phyloP scores from a whole-genome alignment of 2,797 vertebrate species.

The Galago senegalensis region DNA sequence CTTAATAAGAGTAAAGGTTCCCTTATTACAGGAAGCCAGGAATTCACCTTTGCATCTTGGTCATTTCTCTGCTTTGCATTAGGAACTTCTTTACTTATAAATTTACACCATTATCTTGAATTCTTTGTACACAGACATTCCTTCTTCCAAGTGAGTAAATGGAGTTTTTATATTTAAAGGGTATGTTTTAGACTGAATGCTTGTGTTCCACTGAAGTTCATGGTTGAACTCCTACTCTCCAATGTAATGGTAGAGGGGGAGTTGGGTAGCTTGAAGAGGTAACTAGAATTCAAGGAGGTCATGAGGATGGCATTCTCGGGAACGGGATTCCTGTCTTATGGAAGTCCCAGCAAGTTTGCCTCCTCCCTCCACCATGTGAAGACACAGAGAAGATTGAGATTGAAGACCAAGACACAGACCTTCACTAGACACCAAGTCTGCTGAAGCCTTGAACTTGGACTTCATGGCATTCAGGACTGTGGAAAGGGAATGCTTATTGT shows the following conservation, averaged over 20 bases:
- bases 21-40: conserved; percentile 49
- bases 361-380: not conserved
- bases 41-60: conserved; percentile 20
- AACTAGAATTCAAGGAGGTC: not conserved
- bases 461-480: not conserved
- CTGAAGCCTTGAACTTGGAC: not conserved
- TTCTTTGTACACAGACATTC: not conserved
- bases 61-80: not conserved
- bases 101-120: not conserved
- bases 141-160: conserved; percentile 43
- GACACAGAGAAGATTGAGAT: not conserved
- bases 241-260: not conserved
- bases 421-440: not conserved
- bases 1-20: conserved; percentile 73
- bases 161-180: not conserved
- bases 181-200: not conserved
- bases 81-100: not conserved
- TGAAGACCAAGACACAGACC: not conserved
- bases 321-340: not conserved
- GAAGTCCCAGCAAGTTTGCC: not conserved
- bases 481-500: not conserved
- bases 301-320: not conserved
- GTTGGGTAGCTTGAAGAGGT: not conserved
- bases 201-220: not conserved
- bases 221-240: not conserved